Base-by-base conservation (phyloP, 2,888 invertebrate species). In the Lordiphosa fenestrarum region DNA sequence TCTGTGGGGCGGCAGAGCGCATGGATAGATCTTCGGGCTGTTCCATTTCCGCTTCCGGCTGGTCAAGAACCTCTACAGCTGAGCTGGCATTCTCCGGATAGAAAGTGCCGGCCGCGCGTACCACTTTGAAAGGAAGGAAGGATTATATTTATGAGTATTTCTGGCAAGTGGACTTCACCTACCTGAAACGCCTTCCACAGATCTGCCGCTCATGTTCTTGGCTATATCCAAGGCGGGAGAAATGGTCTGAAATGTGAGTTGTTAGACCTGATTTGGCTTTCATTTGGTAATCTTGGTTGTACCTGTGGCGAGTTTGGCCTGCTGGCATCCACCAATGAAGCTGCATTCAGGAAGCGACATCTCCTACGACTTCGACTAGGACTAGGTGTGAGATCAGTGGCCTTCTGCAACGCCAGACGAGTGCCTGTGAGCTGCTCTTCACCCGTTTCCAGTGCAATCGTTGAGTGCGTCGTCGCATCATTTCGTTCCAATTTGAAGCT, bases 401-500 rank as follows among this genome's bases (percentile, higher is more conserved):
- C 52, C 19, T 13, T 30, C 49, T 3, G 30, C 10, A 9, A 4
- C 9, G 30, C 30, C 1, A 30, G 30, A 4, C 25, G 46, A 2
- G 41, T 9, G 25, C 40, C 46, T 61, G 65, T 19, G 1, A 35
- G 37, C 36, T 41, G 58, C 33, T 66, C 60, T 2, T 13, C 4
- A 10, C 3, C 10, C 2, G 48, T 44, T 6, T 23, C 33, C 9
- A 10, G 2, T 1, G 33, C 39, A 21, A 4, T 19, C 47, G 51
- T 12, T 3, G 49, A 1, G 21, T 56, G 65, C 21, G 30, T 9
- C 21, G 30, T 9, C 15, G 15, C 15, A 0, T 77, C 76, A 51
- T 44, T 75, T 33, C 96, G 96, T 13, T 97, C 96, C 64, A 97
- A 91, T 88, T 97, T 97, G 88, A 97, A 97, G 73, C 96, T 96